phyloP scores from a whole-genome alignment of 2,113 vertebrate genomes.

The Pelobates fuscus region DNA sequence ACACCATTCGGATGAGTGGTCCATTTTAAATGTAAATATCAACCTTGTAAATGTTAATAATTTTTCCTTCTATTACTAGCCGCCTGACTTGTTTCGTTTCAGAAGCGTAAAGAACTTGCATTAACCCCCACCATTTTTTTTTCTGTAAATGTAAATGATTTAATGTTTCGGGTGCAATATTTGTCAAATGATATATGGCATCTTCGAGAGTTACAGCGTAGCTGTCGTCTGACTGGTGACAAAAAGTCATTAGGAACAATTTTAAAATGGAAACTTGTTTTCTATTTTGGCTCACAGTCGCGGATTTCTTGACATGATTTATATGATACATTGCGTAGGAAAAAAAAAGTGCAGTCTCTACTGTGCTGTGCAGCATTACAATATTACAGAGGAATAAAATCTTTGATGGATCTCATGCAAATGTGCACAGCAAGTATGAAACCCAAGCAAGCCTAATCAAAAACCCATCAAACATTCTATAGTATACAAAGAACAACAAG shows the following conservation, averaged over 20 bases:
- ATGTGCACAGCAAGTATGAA: constrained; percentile 16
- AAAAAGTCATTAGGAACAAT: constrained; percentile 52
- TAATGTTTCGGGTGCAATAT: constrained; percentile 38
- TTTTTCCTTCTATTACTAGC: constrained; percentile 6
- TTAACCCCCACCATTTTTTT: constrained; percentile 28
- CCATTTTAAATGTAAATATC: neutral
- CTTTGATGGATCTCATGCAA: constrained; percentile 43
- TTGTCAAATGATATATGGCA: constrained; percentile 48
- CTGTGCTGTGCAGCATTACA: constrained; percentile 41
- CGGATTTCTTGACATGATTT: constrained; percentile 50
- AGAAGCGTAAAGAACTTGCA: constrained; percentile 10
- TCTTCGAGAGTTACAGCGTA: constrained; percentile 17
- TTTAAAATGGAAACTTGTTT: constrained; percentile 51
- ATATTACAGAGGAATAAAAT: constrained; percentile 28
- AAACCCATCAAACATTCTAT: neutral
- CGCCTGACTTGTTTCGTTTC: neutral
- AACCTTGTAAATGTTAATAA: constrained; percentile 19
- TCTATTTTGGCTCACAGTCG: constrained; percentile 49
- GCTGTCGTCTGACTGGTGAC: constrained; percentile 42
- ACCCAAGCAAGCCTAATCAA: constrained; percentile 23
- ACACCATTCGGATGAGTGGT: too few relatives aligned
- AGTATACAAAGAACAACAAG: constrained; percentile 25
- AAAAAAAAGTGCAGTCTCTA: constrained; percentile 24
- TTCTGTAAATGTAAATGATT: constrained; percentile 48
- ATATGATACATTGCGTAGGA: constrained; percentile 39